Evolutionary conservation across 2,113 vertebrate species (phyloP).

Genomic region (Laticauda laticaudata): DNA sequence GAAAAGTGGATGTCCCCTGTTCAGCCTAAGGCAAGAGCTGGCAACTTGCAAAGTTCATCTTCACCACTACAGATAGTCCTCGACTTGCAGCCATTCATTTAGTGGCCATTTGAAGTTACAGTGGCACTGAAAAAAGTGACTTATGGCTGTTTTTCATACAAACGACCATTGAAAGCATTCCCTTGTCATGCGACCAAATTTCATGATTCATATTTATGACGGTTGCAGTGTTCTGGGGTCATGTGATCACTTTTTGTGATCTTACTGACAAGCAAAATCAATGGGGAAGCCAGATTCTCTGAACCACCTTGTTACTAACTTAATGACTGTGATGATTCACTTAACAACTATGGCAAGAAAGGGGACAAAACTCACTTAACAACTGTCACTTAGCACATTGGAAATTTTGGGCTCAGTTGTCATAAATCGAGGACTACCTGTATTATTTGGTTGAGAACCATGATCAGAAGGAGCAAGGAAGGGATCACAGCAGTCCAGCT

Average conservation of each 20-base stretch:
- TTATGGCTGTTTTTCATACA: neutral
- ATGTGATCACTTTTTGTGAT: neutral
- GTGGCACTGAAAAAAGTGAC: neutral
- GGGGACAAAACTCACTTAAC: neutral
- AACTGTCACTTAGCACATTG: neutral
- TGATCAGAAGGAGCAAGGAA: neutral
- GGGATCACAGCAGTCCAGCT: neutral
- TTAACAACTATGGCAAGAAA: neutral
- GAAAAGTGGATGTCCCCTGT: neutral
- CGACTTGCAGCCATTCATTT: neutral
- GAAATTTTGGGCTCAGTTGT: neutral
- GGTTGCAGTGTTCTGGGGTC: neutral
- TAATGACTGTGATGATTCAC: neutral
- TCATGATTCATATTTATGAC: neutral
- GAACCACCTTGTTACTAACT: neutral
- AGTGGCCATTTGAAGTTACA: neutral
- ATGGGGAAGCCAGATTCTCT: neutral
- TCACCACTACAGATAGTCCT: neutral
- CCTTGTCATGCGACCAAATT: neutral
- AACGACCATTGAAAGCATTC: neutral
- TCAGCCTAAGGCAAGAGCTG: neutral
- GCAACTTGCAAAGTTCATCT: neutral
- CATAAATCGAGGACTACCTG: neutral
- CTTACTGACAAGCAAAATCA: neutral
- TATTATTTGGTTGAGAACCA: neutral